These are phyloP conservation scores for Leptestheria dahalacensis DNA, from an alignment of 1,140 invertebrate genomes.

Conservation along the genomic window DNA sequence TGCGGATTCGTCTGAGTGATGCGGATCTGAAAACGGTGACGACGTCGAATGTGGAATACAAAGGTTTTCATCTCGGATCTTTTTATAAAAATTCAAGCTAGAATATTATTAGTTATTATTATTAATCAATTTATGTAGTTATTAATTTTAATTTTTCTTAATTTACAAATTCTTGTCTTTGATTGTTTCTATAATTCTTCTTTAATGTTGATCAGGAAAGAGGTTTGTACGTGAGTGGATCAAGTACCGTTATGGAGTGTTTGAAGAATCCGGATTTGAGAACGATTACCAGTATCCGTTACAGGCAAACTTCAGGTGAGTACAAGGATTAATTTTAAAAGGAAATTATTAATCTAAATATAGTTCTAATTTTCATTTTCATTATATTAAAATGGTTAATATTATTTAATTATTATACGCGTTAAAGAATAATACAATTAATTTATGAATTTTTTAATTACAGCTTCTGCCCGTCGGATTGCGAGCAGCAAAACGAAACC, in stretches of 20 bases:
- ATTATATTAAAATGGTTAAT: too few species aligned
- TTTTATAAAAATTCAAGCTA: too few species aligned
- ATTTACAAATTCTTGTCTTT: background rate
- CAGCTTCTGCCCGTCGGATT: too few species aligned
- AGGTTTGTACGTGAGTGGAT: slow-evolving; percentile 23
- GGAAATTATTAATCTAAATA: background rate
- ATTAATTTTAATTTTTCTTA: background rate
- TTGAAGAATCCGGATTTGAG: slow-evolving; percentile 23
- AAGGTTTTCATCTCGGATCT: too few species aligned
- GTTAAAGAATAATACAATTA: too few species aligned
- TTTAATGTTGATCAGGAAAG: background rate
- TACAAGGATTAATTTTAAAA: background rate
- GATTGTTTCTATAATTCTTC: background rate
- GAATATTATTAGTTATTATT: too few species aligned
- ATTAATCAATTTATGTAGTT: background rate
- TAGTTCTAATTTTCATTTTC: background rate
- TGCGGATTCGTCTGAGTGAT: slow-evolving; percentile 6
- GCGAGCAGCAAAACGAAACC: too few species aligned
- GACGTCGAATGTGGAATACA: background rate
- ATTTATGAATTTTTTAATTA: too few species aligned
- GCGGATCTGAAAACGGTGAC: background rate
- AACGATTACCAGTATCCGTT: slow-evolving; percentile 21
- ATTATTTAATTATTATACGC: too few species aligned
- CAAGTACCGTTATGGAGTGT: slow-evolving; percentile 25
- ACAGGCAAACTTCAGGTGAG: background rate